Conservation (phyloP, 2,888 invertebrate species). For the Lasioglossum zephyrum region DNA sequence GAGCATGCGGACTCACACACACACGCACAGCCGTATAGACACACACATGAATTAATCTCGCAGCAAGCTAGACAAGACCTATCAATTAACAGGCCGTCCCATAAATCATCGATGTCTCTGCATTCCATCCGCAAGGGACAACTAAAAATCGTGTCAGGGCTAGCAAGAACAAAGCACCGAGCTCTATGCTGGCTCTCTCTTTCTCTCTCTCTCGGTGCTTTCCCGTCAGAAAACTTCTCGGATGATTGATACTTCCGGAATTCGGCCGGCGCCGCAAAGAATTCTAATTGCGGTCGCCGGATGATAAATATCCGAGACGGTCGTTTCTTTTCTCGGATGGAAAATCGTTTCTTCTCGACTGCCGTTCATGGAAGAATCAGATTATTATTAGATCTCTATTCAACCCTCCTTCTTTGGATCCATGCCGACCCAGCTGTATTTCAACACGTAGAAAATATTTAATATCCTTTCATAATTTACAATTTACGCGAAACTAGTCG, state of each 20-base stretch:
- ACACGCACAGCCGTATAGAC: no score
- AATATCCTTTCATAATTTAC: not conserved
- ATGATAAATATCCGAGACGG: not conserved
- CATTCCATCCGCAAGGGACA: not conserved
- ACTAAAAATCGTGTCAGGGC: not conserved
- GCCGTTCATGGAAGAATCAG: not conserved
- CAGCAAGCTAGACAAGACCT: conserved; percentile 8
- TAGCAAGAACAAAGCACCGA: not conserved
- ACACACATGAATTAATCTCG: not conserved
- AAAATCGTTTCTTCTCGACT: conserved; percentile 30
- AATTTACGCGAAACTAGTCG: not conserved
- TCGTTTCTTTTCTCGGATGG: conserved; percentile 34
- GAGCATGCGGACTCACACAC: not conserved
- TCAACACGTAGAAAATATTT: no score
- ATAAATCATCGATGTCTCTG: conserved; percentile 2
- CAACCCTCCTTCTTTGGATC: not conserved
- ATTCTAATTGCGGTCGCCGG: conserved; percentile 18
- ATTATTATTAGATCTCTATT: not conserved
- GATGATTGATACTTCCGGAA: conserved; percentile 25
- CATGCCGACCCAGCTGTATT: not conserved
- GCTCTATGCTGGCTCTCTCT: not conserved
- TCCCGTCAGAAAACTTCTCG: conserved; percentile 49
- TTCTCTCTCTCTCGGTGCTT: conserved; percentile 16
- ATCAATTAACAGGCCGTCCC: conserved; percentile 3
- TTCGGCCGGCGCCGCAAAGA: conserved; percentile 7